These are phyloP conservation scores for Drosophila virilis DNA, from an alignment of 1,140 invertebrate species.

Conservation along the genomic window DNA sequence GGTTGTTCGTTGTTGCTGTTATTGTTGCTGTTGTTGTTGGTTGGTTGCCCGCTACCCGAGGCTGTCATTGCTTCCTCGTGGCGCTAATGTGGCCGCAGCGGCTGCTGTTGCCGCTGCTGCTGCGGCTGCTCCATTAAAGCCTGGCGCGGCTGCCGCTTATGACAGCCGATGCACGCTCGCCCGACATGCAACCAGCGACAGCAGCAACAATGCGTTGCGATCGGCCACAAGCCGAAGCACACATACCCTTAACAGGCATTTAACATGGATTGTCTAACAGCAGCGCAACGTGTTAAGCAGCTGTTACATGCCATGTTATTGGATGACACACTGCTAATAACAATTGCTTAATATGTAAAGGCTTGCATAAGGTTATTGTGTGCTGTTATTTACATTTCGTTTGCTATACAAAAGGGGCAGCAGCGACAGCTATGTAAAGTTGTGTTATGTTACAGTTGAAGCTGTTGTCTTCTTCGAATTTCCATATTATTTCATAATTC, in stretches of 20 bases:
- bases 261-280: background rate
- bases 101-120: slow-evolving; percentile 40
- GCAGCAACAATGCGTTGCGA: slow-evolving; percentile 13
- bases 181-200: slow-evolving; percentile 45
- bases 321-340: too few relatives aligned
- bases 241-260: slow-evolving; percentile 2
- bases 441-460: background rate
- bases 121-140: slow-evolving; percentile 66
- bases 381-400: too few relatives aligned
- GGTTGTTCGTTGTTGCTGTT: slow-evolving; percentile 9
- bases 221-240: slow-evolving; percentile 2
- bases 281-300: background rate
- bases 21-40: slow-evolving; percentile 22
- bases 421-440: background rate
- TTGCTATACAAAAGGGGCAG: background rate
- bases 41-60: slow-evolving; percentile 43
- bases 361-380: too few relatives aligned
- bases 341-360: too few relatives aligned
- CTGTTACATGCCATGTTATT: background rate
- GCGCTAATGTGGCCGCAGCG: slow-evolving; percentile 72
- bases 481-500: background rate
- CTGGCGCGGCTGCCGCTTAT: slow-evolving; percentile 46
- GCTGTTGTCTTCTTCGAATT: too few relatives aligned
- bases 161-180: slow-evolving; percentile 49
- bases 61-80: slow-evolving; percentile 72